Evolutionary conservation across 2,797 vertebrate genomes (phyloP), one percentile per base, ranked within the genome.

Genomic region (Tenualosa thibaudeaui): DNA sequence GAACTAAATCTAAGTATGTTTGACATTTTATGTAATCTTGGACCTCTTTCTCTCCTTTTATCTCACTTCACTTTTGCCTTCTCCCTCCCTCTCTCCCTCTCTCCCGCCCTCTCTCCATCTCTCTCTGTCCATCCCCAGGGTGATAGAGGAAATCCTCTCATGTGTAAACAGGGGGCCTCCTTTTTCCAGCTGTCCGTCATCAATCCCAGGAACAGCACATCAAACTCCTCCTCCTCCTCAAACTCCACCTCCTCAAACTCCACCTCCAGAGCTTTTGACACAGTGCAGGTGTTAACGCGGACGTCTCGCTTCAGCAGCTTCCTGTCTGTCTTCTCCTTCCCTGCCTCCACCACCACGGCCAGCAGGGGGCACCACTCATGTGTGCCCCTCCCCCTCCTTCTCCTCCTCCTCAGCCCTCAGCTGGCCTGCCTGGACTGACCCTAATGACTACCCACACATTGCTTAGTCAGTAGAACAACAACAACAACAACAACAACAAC

Each of bases 101-200:
- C 22, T 60, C 19, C 17, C 8, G 5, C 3, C 5, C 53, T 3
- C 17, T 56, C 17, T 56, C 54, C 19, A 0, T 24, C 58, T 24
- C 22, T 62, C 19, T 58, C 56, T 58, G 1, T 58, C n/a, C n/a
- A n/a, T 62, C 58, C 24, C n/a, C 46, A 91, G 91, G 81, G 83
- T 43, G 26, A 84, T 82, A 81, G 4, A 10, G 91, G 91, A 3
- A 89, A 90, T 71, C 81, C 90, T 5, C 58, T 92, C 65, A 89
- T 91, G 89, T 92, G 58, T 24, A 62, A 62, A 24, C 58, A 62
- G 58, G 58, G 58, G 2, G 10, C 1, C 8, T 83, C 87, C 15
- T 92, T 90, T 90, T 22, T 88, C 51, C 89, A 92, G 24, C 68
- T 49, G 31, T 90, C 89, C 6, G 87, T 89, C 81, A 81, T 92